Evolutionary conservation across 2,888 invertebrate species (phyloP).

Genomic region (Polydrusus pterygomalis): DNA sequence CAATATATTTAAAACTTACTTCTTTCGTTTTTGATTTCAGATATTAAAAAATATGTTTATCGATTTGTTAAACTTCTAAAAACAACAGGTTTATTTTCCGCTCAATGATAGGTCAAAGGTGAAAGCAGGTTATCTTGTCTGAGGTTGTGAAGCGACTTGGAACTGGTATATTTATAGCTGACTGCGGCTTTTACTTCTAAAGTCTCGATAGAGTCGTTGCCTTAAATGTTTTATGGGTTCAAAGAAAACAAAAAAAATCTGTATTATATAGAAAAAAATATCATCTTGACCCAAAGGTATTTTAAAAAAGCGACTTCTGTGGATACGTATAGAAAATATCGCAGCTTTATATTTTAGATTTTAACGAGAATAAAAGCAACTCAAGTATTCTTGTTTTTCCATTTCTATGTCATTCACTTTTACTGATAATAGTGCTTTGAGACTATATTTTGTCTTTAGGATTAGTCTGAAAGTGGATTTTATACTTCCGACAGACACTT

Average conservation of each 20-base stretch:
- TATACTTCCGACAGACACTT: not conserved
- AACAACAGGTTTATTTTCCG: conserved; percentile 5
- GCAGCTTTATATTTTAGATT: not conserved
- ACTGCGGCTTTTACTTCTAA: not conserved
- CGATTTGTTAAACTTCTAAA: not conserved
- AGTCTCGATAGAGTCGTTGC: not conserved
- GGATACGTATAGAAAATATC: not conserved
- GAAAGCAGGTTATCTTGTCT: conserved; percentile 16
- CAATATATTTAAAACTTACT: too few relatives aligned
- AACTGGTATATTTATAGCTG: conserved; percentile 5
- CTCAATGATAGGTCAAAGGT: conserved; percentile 9
- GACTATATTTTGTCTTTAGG: not conserved
- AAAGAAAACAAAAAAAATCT: not conserved
- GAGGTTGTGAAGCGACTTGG: not conserved
- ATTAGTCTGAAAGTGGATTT: not conserved
- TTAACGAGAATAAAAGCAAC: not conserved
- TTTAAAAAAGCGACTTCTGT: not conserved
- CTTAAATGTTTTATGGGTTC: not conserved
- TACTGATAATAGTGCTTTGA: not conserved
- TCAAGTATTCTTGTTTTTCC: not conserved
- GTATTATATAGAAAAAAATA: not conserved
- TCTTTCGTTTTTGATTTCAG: too few relatives aligned
- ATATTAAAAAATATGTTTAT: not conserved
- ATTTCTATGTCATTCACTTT: not conserved
- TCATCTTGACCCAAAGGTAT: not conserved